These are phyloP conservation scores for Cettia cetti DNA, from an alignment of 2,113 vertebrate species.

Conservation along the genomic window DNA sequence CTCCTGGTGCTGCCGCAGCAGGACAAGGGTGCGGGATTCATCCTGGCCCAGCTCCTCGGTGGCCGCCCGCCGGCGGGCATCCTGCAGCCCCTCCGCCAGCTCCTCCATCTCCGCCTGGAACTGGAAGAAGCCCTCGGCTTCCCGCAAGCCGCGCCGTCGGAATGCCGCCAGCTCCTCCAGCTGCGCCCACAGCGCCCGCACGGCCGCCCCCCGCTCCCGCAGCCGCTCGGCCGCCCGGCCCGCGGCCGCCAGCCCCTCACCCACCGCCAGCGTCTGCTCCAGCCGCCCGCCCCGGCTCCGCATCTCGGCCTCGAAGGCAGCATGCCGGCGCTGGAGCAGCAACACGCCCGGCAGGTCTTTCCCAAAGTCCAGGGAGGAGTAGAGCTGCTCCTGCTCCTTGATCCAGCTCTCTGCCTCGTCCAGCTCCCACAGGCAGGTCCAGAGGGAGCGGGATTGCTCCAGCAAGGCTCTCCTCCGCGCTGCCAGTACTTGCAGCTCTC, in stretches of 20 bases:
- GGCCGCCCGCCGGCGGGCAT: slow-evolving; percentile 79
- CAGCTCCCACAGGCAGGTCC: slow-evolving; percentile 94
- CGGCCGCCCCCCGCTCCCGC: slow-evolving; percentile 72
- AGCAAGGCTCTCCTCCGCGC: slow-evolving; percentile 80
- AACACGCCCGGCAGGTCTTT: slow-evolving; percentile 91
- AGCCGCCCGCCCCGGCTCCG: slow-evolving; percentile 78
- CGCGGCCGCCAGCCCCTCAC: slow-evolving; percentile 74
- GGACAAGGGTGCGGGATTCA: slow-evolving; percentile 85
- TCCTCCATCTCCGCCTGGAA: slow-evolving; percentile 93
- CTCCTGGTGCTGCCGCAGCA: slow-evolving; percentile 83
- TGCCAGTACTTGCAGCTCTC: slow-evolving; percentile 82
- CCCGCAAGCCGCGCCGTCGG: slow-evolving; percentile 84
- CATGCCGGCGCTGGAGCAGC: slow-evolving; percentile 89
- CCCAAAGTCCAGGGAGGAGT: slow-evolving; percentile 90
- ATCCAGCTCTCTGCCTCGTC: slow-evolving; percentile 93
- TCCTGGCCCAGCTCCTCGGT: slow-evolving; percentile 86
- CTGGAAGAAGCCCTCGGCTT: slow-evolving; percentile 90
- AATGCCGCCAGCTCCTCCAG: slow-evolving; percentile 89
- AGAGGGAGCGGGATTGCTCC: slow-evolving; percentile 88
- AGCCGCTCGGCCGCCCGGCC: slow-evolving; percentile 72
- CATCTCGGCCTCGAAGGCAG: slow-evolving; percentile 90
- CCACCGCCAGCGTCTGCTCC: slow-evolving; percentile 75
- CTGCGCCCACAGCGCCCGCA: slow-evolving; percentile 84
- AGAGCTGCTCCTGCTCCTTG: slow-evolving; percentile 93
- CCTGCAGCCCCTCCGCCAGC: slow-evolving; percentile 83